Base-by-base conservation (phyloP, 2,888 invertebrate genomes). In the Cosmia trapezina region DNA sequence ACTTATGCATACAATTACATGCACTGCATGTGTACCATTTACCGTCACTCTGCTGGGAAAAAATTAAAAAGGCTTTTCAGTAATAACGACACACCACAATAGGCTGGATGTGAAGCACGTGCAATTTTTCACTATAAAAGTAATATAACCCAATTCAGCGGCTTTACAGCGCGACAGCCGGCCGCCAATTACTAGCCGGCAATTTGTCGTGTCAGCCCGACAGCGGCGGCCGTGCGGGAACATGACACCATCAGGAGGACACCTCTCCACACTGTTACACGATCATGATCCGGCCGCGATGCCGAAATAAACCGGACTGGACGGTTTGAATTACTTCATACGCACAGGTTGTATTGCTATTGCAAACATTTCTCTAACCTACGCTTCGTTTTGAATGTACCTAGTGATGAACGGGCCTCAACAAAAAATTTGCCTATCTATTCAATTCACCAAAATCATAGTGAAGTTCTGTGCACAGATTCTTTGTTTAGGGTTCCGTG, bases 161-260 rank as follows among this genome's bases (percentile, higher is more conserved):
- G 88, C 76, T 89, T 84, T 85, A 83, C 84, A 87, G 87, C 83
- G 86, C 83, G 87, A 88, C 89, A 89, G 87, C 85, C 80, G 80
- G 89, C 89, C 83, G 89, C 90, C 90, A 92, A 91, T 92, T 91
- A 92, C 89, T 83, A 80, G 85, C 71, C 74, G 86, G 89, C 92
- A 91, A 92, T 93, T 93, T 92, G 91, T 90, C 86, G 89, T 86
- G 88, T 89, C 90, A 90, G 87, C 88, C 82, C 78, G 85, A 84
- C 79, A 74, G 88, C 87, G 86, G 75, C 81, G 83, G 68, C 78
- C 56, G 57, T 71, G 79, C 71, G 78, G 77, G 70, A 86, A 89
- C 90, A 88, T 88, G 89, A 90, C 89, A 86, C 87, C 83, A 76
- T 77, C 86, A 80, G 64, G 73, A 72, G 73, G 63, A 72, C 76